Conservation (phyloP, 1,140 invertebrate species). For the Apis laboriosa region DNA sequence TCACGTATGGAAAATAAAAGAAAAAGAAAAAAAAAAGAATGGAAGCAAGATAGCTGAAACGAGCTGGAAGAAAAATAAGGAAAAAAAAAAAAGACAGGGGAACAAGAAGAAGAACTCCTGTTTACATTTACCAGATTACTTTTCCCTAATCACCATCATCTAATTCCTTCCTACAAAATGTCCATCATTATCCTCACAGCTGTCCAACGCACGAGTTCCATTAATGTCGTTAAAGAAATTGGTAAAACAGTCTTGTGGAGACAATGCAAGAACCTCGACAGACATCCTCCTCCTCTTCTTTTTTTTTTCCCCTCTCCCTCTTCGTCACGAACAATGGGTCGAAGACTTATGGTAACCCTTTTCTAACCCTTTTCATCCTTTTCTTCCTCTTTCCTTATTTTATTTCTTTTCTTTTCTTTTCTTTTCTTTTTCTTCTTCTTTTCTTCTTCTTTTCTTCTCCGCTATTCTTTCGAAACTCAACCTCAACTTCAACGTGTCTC, state of each 20-base stretch:
- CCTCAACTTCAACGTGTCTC: too few species aligned
- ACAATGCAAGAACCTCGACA: not conserved
- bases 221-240: slow-evolving; percentile 20
- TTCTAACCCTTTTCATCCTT: not conserved
- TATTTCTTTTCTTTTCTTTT: too few species aligned
- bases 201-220: not conserved
- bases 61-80: not conserved
- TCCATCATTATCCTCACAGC: slow-evolving; percentile 5
- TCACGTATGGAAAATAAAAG: not conserved
- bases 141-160: slow-evolving; percentile 16
- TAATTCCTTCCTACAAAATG: not conserved
- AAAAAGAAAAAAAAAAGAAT: not conserved
- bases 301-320: not conserved
- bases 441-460: not conserved
- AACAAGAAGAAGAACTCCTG: not conserved
- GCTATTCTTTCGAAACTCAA: not conserved
- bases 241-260: not conserved
- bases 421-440: not conserved
- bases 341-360: not conserved
- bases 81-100: too few species aligned
- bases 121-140: slow-evolving; percentile 31
- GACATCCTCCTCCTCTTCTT: too few species aligned
- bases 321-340: not conserved
- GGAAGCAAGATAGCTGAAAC: not conserved
- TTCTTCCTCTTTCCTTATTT: not conserved